Evolutionary conservation across 1,140 invertebrate species (phyloP).

Genomic region (Leucophenga varia): DNA sequence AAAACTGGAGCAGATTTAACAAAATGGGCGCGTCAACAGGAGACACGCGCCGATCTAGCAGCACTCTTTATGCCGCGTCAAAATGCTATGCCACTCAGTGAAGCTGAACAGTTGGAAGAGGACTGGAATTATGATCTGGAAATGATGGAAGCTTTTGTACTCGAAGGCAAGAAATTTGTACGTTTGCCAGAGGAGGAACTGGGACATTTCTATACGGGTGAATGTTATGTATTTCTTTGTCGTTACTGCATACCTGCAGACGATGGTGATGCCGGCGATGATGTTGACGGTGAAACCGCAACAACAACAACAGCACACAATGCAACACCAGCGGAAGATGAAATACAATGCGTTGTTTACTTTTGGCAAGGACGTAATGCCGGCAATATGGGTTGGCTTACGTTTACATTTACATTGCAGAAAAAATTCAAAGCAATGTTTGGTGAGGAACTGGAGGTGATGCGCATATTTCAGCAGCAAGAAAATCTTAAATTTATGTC

Average conservation of each 20-base stretch:
- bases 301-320: conserved; percentile 17
- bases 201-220: conserved; percentile 89
- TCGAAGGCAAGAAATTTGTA: conserved; percentile 97
- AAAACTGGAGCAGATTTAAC: conserved; percentile 94
- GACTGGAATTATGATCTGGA: conserved; percentile 97
- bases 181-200: conserved; percentile 92
- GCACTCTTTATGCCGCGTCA: conserved; percentile 95
- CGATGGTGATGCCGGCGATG: conserved; percentile 62
- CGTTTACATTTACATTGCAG: conserved; percentile 97
- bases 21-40: conserved; percentile 88
- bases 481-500: conserved; percentile 99
- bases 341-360: conserved; percentile 96
- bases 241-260: conserved; percentile 82
- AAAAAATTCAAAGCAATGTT: conserved; percentile 97
- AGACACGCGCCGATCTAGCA: conserved; percentile 87
- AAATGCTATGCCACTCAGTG: conserved; percentile 78
- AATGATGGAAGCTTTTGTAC: conserved; percentile 96
- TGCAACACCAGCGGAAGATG: conserved; percentile 71
- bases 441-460: conserved; percentile 93
- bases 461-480: conserved; percentile 97
- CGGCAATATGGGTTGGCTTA: conserved; percentile 98
- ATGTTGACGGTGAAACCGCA: conserved; percentile 56
- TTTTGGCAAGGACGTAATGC: conserved; percentile 99
- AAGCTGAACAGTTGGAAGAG: conserved; percentile 88
- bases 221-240: conserved; percentile 98